phyloP scores from a whole-genome alignment of 2,113 vertebrate genomes.

The Nipponia nippon region DNA sequence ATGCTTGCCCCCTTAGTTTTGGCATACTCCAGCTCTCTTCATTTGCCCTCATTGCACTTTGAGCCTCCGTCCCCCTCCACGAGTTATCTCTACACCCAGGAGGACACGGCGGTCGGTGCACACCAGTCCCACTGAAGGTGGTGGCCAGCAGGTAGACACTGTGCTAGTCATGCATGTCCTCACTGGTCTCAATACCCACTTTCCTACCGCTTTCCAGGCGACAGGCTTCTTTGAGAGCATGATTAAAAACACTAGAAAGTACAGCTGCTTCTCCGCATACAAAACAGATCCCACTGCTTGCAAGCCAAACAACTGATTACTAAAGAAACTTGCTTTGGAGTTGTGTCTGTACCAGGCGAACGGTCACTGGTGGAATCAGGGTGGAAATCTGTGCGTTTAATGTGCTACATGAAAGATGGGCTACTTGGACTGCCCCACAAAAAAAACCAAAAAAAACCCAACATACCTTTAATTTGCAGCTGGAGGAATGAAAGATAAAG shows the following conservation, averaged over 20 bases:
- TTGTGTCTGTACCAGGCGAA: background rate
- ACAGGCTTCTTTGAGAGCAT: background rate
- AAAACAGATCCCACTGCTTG: background rate
- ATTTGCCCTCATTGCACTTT: background rate
- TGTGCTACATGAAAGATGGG: background rate
- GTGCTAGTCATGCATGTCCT: background rate
- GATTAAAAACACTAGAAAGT: background rate
- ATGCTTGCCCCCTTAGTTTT: background rate
- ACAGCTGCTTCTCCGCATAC: accelerated
- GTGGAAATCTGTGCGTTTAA: background rate
- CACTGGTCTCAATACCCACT: background rate
- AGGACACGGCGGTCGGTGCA: accelerated
- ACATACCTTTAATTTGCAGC: background rate
- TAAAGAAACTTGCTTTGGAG: background rate
- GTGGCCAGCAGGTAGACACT: background rate
- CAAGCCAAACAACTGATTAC: background rate
- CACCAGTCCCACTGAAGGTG: background rate
- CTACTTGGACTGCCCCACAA: background rate
- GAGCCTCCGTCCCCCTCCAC: background rate
- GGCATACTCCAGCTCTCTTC: background rate
- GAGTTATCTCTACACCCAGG: background rate
- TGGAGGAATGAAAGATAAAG: background rate
- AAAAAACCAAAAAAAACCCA: no score
- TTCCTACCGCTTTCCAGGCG: background rate
- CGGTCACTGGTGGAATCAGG: background rate